Base-by-base conservation (phyloP, 2,888 invertebrate species). In the Eilema sororculum region DNA sequence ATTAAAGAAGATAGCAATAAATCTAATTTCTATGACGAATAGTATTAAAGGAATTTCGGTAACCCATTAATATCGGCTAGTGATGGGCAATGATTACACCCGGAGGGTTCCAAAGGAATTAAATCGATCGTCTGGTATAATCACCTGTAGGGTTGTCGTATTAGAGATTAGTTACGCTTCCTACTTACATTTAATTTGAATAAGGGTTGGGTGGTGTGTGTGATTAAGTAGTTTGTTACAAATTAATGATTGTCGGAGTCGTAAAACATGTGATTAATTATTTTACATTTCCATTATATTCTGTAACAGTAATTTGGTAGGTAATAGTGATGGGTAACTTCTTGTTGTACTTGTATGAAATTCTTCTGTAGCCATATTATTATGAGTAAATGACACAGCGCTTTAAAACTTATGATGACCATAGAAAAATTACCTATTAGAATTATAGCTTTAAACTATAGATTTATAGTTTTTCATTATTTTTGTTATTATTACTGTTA, bases 141-240 rank as follows among this genome's bases (percentile, higher is more conserved):
- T 74, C 73, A 76, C 69, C 65, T 69, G 30, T 69, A 61, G 70
- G 71, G 67, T 68, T 78, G 71, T 77, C 83, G 81, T 79, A 89
- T 89, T 89, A 88, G 72, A 84, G 77, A 88, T 90, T 89, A 76
- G 87, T 80, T 87, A 83, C 86, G 89, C 88, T 88, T 89, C 89
- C 88, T 90, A 88, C 77, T 78, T 82, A 82, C 16, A 41, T 61
- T 60, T 65, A 65, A 65, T 72, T 68, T 72, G 65, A 65, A 61
- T 65, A 58, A 61, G 57, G 64, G 24, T 58, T 61, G 46, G 30
- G 33, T 61, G 24, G 16, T 41, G 61, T 28, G 16, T 41, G 65
- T 28, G 28, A 65, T 56, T 56, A 56, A 57, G 25, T 37, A 6
- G 46, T 64, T 69, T 65, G 24, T 22, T 52, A 25, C 37, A 33